Evolutionary conservation across 2,797 vertebrate genomes (phyloP).

Genomic region (Danio tinwini): DNA sequence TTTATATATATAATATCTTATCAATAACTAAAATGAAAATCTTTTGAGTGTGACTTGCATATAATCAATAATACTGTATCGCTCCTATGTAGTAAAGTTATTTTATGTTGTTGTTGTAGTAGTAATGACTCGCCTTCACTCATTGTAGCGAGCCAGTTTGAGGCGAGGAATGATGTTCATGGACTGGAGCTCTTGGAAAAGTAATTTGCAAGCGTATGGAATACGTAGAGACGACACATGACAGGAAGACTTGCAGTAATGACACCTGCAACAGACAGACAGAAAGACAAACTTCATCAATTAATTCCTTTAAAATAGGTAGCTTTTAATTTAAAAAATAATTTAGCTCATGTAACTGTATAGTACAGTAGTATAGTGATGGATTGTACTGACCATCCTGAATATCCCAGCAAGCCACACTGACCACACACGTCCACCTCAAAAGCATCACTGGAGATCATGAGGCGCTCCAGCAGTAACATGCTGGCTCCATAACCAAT

Average conservation of each 20-base stretch:
- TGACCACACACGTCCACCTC: constrained; percentile 98
- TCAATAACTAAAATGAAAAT: neutral
- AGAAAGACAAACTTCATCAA: constrained; percentile 1
- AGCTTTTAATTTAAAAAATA: too few relatives aligned
- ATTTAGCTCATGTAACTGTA: too few relatives aligned
- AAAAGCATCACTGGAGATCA: constrained; percentile 99
- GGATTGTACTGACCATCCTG: constrained; percentile 87
- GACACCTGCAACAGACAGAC: constrained; percentile 83
- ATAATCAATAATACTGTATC: neutral
- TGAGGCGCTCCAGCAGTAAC: constrained; percentile 94
- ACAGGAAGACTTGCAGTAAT: constrained; percentile 97
- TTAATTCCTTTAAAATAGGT: neutral
- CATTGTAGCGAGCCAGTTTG: constrained; percentile 95
- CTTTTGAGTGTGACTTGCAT: neutral
- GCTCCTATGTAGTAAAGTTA: neutral
- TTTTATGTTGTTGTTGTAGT: neutral
- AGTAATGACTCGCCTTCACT: constrained; percentile 70
- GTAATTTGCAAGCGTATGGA: constrained; percentile 97
- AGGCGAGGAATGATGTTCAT: constrained; percentile 99
- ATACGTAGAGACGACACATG: constrained; percentile 96
- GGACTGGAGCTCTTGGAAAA: constrained; percentile 98
- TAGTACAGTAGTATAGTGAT: neutral
- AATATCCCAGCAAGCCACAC: constrained; percentile 96
- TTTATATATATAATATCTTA: neutral
- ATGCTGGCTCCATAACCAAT: constrained; percentile 99